Conservation (phyloP, 2,888 invertebrate species). For the Agriotes lineatus region DNA sequence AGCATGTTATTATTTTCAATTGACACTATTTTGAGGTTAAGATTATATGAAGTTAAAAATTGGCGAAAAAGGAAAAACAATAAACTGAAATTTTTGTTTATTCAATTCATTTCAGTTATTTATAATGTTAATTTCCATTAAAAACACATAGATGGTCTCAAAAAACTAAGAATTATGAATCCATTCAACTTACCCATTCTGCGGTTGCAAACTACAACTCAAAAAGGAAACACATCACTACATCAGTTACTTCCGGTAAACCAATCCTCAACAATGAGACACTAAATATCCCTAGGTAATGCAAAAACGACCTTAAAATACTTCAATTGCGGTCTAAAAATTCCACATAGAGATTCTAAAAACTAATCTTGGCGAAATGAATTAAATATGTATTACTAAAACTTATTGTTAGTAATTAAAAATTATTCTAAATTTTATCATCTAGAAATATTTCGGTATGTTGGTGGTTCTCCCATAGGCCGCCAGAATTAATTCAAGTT, state of each 20-base stretch:
- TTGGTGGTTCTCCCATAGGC: no score
- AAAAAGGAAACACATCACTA: conserved; percentile 58
- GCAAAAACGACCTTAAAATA: no score
- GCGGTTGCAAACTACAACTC: conserved; percentile 72
- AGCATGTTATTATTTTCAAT: conserved; percentile 3
- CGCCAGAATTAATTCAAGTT: no score
- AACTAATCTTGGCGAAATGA: no score
- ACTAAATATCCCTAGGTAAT: conserved; percentile 14
- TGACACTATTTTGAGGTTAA: background rate
- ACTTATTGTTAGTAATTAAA: no score
- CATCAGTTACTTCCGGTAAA: conserved; percentile 9
- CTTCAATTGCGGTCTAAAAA: no score
- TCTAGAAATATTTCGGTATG: no score
- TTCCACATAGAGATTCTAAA: no score
- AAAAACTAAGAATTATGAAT: conserved; percentile 14
- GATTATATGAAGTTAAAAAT: background rate
- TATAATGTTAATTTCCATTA: background rate
- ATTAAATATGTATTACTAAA: no score
- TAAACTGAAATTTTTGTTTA: no score
- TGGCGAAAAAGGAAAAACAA: no score
- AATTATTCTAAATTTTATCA: no score
- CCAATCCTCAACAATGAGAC: background rate
- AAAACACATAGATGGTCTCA: conserved; percentile 2
- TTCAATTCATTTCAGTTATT: background rate
- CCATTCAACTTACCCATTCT: conserved; percentile 76